These are phyloP conservation scores for Stenoptilia bipunctidactyla DNA, from an alignment of 2,888 invertebrate genomes.

Conservation along the genomic window DNA sequence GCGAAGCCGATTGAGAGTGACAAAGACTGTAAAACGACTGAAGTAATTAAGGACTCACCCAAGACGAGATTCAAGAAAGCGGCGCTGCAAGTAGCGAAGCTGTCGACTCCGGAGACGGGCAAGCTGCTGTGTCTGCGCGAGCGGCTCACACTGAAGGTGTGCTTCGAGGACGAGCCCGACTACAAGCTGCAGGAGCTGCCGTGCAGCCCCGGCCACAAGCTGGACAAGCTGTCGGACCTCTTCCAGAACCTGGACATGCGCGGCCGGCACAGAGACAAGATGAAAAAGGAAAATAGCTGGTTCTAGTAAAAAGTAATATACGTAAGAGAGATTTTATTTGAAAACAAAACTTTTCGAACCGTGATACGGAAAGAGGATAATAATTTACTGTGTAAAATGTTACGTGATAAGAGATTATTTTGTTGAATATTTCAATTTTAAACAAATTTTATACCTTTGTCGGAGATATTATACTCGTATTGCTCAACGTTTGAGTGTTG, in stretches of 20 bases:
- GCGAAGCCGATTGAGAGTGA: conserved; percentile 10
- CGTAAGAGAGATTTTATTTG: conserved; percentile 30
- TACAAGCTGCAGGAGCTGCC: conserved; percentile 30
- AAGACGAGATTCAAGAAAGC: conserved; percentile 56
- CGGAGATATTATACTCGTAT: conserved; percentile 29
- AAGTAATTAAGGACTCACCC: conserved; percentile 34
- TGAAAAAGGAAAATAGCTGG: conserved; percentile 65
- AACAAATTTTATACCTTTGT: conserved; percentile 19
- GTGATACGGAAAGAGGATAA: conserved; percentile 22
- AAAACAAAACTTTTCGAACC: conserved; percentile 20
- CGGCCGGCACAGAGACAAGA: conserved; percentile 43
- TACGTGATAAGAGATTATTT: conserved; percentile 23
- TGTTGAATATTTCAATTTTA: conserved; percentile 30
- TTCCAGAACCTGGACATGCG: conserved; percentile 55
- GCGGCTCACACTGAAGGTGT: conserved; percentile 35
- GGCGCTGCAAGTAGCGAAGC: conserved; percentile 47
- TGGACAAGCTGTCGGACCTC: conserved; percentile 53
- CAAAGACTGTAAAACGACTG: conserved; percentile 11
- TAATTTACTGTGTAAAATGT: conserved; percentile 26
- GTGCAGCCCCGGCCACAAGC: conserved; percentile 37
- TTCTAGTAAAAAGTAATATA: no score
- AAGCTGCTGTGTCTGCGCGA: conserved; percentile 51
- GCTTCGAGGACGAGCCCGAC: conserved; percentile 26
- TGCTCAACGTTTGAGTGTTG: conserved; percentile 53
- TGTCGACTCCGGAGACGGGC: conserved; percentile 50